Base-by-base conservation (phyloP, 2,888 invertebrate genomes). In the Gymnoscelis rufifasciata region DNA sequence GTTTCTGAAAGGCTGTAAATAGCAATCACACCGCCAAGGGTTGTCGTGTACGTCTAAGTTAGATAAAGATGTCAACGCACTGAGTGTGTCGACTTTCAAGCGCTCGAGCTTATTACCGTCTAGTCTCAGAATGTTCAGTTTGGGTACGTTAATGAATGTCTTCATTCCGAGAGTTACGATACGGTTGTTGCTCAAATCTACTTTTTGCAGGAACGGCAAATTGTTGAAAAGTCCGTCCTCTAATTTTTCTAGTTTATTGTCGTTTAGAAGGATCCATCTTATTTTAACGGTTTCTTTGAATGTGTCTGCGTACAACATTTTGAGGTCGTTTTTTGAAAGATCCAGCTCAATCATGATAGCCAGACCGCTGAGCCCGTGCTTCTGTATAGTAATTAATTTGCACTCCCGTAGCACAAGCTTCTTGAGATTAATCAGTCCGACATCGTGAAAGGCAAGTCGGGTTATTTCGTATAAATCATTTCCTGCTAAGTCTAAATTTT, bases 1-100 rank as follows among this genome's bases (percentile, higher is more conserved):
- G 65, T 94, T 92, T 35, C 95, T 91, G 57, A 97, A 94, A 11
- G 91, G 90, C 65, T 94, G 92, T 42, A 97, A 82, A 53, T 93
- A 91, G 66, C 97, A 97, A 68, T 97, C 95, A 69, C 97, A 97
- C 50, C 93, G 90, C 97, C 97, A 97, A 0, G 94, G 94, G 71
- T 97, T 97, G 51, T 93, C 92, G 54, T 92, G 91, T 0, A 97
- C 87, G 43, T 93, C 93, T 31, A 97, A 83, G 62, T 93, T 93
- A 15, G 91, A 91, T 41, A 97, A 76, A 53, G 91, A 92, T 1
- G 90, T 88, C 41, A 96, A 78, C 24, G 90, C 89, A 44, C 90
- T 88, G 47, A 95, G 90, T 4, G 92, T 91, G 49, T 92, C 91
- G 36, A 91, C 84, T 62, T 90, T 90, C 37, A 96, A 75, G 41